phyloP scores from a whole-genome alignment of 2,888 invertebrate genomes.

The Neoitamus cyanurus region DNA sequence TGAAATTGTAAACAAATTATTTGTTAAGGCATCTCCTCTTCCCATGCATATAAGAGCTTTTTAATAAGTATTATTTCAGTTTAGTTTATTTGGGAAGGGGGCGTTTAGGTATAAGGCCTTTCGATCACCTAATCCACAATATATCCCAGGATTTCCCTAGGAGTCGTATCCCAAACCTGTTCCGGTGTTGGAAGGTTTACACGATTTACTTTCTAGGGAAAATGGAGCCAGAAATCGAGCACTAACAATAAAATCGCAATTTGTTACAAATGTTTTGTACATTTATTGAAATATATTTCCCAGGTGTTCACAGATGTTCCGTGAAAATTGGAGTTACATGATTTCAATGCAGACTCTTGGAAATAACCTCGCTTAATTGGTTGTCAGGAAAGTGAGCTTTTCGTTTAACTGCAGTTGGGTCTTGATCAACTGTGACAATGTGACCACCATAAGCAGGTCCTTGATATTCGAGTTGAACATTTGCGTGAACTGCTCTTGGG shows the following conservation, averaged over 20 bases:
- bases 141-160: too few species aligned
- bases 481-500: constrained; percentile 88
- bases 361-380: constrained; percentile 65
- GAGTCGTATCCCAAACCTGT: too few species aligned
- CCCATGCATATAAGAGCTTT: too few species aligned
- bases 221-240: neutral
- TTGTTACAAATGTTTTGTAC: constrained; percentile 4
- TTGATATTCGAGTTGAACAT: constrained; percentile 97
- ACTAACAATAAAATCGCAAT: neutral
- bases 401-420: constrained; percentile 97
- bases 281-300: constrained; percentile 10
- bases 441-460: constrained; percentile 97
- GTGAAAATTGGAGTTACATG: neutral
- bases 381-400: constrained; percentile 88
- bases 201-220: too few species aligned
- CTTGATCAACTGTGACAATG: constrained; percentile 94
- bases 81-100: too few species aligned
- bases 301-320: neutral
- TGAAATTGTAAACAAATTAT: too few species aligned
- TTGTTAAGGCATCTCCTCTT: too few species aligned
- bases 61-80: too few species aligned
- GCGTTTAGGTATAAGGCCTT: too few species aligned
- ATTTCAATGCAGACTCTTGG: neutral
- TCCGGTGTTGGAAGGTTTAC: too few species aligned
- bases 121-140: too few species aligned